phyloP scores from a whole-genome alignment of 2,797 vertebrate species.

The Chelmon rostratus region DNA sequence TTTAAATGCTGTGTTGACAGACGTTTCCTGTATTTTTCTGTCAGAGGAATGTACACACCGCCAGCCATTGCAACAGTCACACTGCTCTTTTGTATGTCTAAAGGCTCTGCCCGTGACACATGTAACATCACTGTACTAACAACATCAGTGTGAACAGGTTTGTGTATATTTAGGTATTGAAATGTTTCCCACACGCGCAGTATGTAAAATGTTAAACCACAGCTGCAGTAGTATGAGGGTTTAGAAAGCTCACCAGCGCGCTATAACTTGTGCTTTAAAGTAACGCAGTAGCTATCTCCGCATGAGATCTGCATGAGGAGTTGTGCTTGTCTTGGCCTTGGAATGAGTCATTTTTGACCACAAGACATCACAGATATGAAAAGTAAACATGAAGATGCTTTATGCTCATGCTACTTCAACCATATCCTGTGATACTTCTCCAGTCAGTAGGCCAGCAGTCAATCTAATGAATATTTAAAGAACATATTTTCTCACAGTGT shows the following conservation, averaged over 20 bases:
- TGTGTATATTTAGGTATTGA: constrained; percentile 8
- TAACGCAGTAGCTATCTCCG: background rate
- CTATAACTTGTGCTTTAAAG: background rate
- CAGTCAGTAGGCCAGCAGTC: background rate
- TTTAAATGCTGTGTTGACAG: background rate
- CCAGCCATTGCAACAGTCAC: background rate
- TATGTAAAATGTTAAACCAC: background rate
- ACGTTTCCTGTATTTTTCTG: constrained; percentile 30
- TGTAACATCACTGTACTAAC: background rate
- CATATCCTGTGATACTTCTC: background rate
- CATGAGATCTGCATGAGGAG: background rate
- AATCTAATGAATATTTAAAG: background rate
- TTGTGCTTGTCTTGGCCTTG: background rate
- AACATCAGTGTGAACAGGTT: background rate
- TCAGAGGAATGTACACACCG: background rate
- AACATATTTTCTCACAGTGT: too few species aligned
- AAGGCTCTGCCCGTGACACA: background rate
- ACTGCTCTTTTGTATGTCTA: background rate
- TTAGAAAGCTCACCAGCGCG: background rate
- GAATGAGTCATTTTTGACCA: background rate
- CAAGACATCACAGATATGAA: background rate
- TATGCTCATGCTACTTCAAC: background rate
- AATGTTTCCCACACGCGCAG: background rate
- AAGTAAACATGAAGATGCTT: background rate
- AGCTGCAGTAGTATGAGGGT: background rate